A percentile compares a stretch with the other conserved stretches of the same genome.
phyloP scores from a whole-genome alignment of 1,140 invertebrate genomes.

The Ceratina calcarata region DNA sequence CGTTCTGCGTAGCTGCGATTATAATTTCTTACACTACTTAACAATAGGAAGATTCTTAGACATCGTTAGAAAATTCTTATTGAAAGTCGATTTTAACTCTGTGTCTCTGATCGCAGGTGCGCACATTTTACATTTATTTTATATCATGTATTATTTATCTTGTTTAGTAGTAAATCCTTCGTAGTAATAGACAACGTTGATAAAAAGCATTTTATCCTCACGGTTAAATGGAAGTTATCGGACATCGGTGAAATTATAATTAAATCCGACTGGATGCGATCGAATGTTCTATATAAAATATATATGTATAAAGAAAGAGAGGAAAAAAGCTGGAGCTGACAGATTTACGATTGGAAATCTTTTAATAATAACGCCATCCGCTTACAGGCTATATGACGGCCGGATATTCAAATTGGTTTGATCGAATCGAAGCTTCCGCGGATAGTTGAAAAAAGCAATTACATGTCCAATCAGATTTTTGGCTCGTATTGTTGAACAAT shows the following conservation, averaged over 20 bases:
- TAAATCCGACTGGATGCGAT: neutral
- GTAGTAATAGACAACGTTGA: neutral
- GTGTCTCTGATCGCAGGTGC: constrained; percentile 35
- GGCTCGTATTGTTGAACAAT: neutral
- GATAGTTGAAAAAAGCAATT: constrained; percentile 11
- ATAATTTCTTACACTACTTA: constrained; percentile 25
- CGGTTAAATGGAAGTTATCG: neutral
- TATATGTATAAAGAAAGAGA: neutral
- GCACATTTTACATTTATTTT: constrained; percentile 20
- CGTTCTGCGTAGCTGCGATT: constrained; percentile 47
- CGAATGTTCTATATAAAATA: neutral
- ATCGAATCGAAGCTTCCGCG: neutral
- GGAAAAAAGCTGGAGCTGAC: neutral
- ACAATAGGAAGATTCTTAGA: constrained; percentile 24
- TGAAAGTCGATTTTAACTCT: constrained; percentile 13
- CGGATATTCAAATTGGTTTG: constrained; percentile 11
- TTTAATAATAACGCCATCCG: constrained; percentile 20
- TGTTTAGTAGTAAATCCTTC: constrained; percentile 9
- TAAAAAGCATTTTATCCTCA: neutral
- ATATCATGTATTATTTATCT: constrained; percentile 19
- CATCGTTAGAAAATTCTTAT: neutral
- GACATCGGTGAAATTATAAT: neutral
- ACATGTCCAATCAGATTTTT: neutral
- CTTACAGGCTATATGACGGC: neutral
- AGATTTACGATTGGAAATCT: neutral